Evolutionary conservation across 2,888 invertebrate genomes (phyloP).

Genomic region (Ecliptopera silaceata): DNA sequence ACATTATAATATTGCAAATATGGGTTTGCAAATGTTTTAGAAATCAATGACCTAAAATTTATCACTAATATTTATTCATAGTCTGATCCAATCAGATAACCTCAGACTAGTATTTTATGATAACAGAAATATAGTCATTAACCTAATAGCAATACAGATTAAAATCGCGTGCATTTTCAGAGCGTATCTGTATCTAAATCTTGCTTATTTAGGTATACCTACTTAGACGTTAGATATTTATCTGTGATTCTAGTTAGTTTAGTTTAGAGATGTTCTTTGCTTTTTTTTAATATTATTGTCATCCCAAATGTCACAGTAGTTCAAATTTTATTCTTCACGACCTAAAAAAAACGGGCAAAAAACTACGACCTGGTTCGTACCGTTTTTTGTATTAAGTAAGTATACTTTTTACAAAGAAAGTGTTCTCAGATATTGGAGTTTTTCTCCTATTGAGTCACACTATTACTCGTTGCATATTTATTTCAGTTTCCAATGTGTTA

Average conservation of each 20-base stretch:
- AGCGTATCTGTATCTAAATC: constrained; percentile 1
- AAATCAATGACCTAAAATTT: neutral
- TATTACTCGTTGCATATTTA: too few species aligned
- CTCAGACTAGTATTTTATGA: neutral
- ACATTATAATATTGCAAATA: too few species aligned
- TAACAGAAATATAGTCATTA: neutral
- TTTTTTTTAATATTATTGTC: neutral
- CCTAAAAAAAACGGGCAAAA: too few species aligned
- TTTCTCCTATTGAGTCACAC: too few species aligned
- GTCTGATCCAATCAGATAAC: constrained; percentile 12
- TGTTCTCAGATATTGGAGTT: too few species aligned
- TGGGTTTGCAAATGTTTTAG: neutral
- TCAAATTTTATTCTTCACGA: too few species aligned
- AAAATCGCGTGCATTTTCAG: neutral
- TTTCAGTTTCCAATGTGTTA: too few species aligned
- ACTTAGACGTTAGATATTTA: too few species aligned
- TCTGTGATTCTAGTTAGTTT: neutral
- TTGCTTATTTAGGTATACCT: constrained; percentile 1
- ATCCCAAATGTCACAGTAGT: too few species aligned
- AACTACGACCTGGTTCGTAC: too few species aligned
- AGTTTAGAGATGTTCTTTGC: constrained; percentile 2
- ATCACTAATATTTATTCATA: neutral
- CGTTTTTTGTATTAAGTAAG: too few species aligned
- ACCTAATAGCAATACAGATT: neutral
- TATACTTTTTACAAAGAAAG: too few species aligned